phyloP scores from a whole-genome alignment of 1,140 invertebrate species.

The Cecropterus lyciades region DNA sequence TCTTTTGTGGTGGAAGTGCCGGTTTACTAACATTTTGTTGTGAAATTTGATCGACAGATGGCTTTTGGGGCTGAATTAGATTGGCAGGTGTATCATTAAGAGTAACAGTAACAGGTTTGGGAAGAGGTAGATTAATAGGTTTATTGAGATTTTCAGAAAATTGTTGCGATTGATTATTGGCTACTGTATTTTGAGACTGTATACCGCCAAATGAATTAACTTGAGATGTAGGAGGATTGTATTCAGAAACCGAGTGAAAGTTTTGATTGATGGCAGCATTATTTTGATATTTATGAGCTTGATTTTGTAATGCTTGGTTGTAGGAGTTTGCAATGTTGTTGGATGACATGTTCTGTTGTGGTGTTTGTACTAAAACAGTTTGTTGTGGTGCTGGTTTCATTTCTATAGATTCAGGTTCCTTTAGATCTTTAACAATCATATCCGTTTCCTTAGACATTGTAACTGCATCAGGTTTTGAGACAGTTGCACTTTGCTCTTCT shows the following conservation, averaged over 20 bases:
- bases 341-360: conserved; percentile 46
- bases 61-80: conserved; percentile 52
- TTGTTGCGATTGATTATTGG: conserved; percentile 55
- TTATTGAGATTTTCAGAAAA: conserved; percentile 32
- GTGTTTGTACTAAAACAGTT: conserved; percentile 38
- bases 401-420: conserved; percentile 43
- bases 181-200: conserved; percentile 49
- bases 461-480: conserved; percentile 53
- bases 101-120: conserved; percentile 50
- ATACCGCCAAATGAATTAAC: conserved; percentile 44
- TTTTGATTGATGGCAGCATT: conserved; percentile 48
- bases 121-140: conserved; percentile 45
- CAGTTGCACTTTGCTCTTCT: conserved; percentile 58
- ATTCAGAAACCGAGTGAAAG: conserved; percentile 48
- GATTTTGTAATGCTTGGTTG: conserved; percentile 48
- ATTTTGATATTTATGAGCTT: conserved; percentile 53
- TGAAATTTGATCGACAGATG: conserved; percentile 48
- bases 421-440: conserved; percentile 43
- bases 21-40: conserved; percentile 51
- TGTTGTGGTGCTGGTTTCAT: conserved; percentile 37
- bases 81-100: conserved; percentile 48
- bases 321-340: conserved; percentile 42
- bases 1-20: conserved; percentile 55
- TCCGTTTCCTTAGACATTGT: conserved; percentile 52
- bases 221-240: conserved; percentile 44